phyloP scores from a whole-genome alignment of 2,888 invertebrate species.

The Latheticus oryzae region DNA sequence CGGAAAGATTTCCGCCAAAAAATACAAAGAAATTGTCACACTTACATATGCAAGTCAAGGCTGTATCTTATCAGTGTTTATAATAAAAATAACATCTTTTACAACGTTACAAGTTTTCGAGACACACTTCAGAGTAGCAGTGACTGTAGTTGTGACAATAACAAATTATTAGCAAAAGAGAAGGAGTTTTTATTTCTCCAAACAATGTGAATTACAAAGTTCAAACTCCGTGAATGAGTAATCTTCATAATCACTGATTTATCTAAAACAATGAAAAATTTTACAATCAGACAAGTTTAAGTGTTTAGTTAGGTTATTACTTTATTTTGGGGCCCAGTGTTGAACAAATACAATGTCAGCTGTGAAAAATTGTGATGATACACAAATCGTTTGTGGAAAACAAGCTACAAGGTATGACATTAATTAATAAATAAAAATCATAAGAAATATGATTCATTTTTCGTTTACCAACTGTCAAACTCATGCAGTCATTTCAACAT shows the following conservation, averaged over 20 bases:
- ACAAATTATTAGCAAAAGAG: background rate
- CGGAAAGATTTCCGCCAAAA: background rate
- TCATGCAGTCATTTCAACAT: no score
- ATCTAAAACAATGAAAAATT: slow-evolving; percentile 29
- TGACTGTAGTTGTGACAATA: background rate
- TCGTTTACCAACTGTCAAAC: no score
- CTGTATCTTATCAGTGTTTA: slow-evolving; percentile 16
- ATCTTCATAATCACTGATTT: slow-evolving; percentile 8
- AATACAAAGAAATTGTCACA: slow-evolving; percentile 17
- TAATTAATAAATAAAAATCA: background rate
- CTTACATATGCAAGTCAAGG: slow-evolving; percentile 30
- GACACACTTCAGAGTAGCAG: background rate
- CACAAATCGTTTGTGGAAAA: slow-evolving; percentile 7
- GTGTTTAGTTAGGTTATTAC: slow-evolving; percentile 22
- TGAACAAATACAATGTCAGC: slow-evolving; percentile 8
- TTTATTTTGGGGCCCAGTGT: slow-evolving; percentile 4
- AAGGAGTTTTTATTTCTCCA: background rate
- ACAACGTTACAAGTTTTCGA: no score
- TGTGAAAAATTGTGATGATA: slow-evolving; percentile 5
- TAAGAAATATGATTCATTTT: no score
- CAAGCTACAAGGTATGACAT: slow-evolving; percentile 12
- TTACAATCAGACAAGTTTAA: slow-evolving; percentile 10
- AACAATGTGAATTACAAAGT: slow-evolving; percentile 8
- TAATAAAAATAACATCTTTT: slow-evolving; percentile 7
- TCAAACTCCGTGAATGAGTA: slow-evolving; percentile 26